Conservation (phyloP, 1,140 invertebrate species). For the Drosophila virilis region DNA sequence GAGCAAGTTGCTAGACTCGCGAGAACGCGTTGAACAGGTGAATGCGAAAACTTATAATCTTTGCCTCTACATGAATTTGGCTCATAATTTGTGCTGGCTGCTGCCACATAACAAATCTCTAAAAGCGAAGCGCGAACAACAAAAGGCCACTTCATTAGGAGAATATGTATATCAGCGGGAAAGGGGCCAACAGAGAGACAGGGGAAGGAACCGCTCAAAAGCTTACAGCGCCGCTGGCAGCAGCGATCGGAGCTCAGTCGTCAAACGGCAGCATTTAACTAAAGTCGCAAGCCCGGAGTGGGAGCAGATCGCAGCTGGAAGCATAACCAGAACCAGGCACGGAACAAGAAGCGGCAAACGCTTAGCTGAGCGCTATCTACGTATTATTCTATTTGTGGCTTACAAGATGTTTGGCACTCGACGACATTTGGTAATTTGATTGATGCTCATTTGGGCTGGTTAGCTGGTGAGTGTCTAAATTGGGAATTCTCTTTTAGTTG, state of each 20-base stretch:
- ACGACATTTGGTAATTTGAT: constrained; percentile 72
- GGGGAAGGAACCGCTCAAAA: constrained; percentile 37
- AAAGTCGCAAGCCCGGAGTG: constrained; percentile 64
- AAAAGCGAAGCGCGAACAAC: constrained; percentile 19
- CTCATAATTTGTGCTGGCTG: constrained; percentile 70
- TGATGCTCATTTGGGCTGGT: constrained; percentile 9
- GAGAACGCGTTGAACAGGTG: neutral
- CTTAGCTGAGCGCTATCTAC: neutral
- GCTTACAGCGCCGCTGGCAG: constrained; percentile 63
- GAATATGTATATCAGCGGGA: constrained; percentile 10
- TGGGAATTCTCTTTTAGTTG: constrained; percentile 30
- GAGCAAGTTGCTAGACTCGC: constrained; percentile 12
- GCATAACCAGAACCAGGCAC: constrained; percentile 14
- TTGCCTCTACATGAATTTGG: constrained; percentile 44
- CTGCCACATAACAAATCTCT: constrained; percentile 27
- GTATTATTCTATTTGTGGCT: constrained; percentile 34
- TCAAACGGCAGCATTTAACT: constrained; percentile 76
- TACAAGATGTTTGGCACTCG: constrained; percentile 64
- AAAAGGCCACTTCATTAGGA: constrained; percentile 67
- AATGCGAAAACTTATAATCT: constrained; percentile 24
- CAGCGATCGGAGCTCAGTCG: constrained; percentile 66
- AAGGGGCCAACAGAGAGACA: constrained; percentile 2
- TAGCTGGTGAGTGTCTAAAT: constrained; percentile 3
- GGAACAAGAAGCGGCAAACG: constrained; percentile 7
- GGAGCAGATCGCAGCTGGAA: constrained; percentile 36